Evolutionary conservation across 2,888 invertebrate species (phyloP).

Genomic region (Brassicogethes aeneus): DNA sequence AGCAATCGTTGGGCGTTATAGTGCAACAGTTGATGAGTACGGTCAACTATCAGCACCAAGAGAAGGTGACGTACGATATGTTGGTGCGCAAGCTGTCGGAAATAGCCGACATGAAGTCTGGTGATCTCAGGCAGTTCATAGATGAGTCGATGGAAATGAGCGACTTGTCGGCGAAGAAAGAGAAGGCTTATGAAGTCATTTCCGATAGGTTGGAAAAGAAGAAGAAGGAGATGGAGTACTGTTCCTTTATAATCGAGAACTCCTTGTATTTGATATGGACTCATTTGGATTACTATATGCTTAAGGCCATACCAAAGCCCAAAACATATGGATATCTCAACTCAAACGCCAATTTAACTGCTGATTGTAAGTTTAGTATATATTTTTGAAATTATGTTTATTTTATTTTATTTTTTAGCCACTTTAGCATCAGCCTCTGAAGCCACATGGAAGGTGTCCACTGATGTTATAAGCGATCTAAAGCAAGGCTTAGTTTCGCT

Average conservation of each 20-base stretch:
- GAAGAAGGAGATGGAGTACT: conserved; percentile 50
- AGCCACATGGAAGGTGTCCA: conserved; percentile 49
- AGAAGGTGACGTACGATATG: conserved; percentile 43
- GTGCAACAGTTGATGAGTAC: conserved; percentile 48
- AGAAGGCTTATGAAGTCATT: conserved; percentile 41
- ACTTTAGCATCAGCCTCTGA: conserved; percentile 41
- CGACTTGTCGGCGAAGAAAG: conserved; percentile 30
- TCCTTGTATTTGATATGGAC: conserved; percentile 69
- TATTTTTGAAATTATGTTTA: conserved; percentile 2
- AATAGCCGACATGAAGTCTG: conserved; percentile 43
- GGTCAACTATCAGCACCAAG: conserved; percentile 47
- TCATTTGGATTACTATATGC: conserved; percentile 63
- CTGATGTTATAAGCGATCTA: conserved; percentile 55
- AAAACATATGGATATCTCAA: conserved; percentile 24
- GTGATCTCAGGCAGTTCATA: conserved; percentile 49
- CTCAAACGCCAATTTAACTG: conserved; percentile 20
- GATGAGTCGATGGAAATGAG: conserved; percentile 28
- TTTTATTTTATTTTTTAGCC: conserved; percentile 30
- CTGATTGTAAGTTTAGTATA: conserved; percentile 28
- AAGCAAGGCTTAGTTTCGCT: conserved; percentile 63
- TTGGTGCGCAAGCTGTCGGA: conserved; percentile 42
- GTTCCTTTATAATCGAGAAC: conserved; percentile 60
- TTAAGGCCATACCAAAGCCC: conserved; percentile 47
- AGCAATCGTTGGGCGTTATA: conserved; percentile 43
- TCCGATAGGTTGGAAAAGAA: conserved; percentile 47